Conservation (phyloP, 2,888 invertebrate genomes). For the Mythimna ferrago region DNA sequence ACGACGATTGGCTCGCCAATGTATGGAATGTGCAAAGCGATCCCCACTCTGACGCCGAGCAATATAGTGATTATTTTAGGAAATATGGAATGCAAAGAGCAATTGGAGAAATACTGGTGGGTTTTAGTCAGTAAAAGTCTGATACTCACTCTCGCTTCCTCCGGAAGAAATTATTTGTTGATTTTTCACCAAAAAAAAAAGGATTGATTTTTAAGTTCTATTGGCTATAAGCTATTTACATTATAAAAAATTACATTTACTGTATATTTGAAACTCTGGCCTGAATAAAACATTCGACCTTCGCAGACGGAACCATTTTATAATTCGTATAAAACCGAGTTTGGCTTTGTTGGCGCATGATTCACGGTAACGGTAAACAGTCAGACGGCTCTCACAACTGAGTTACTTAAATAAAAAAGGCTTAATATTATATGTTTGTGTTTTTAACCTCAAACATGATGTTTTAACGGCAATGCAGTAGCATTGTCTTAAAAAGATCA, state of each 20-base stretch:
- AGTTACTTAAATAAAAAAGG: neutral
- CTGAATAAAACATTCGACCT: slow-evolving; percentile 28
- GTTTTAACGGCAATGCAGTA: neutral
- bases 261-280: slow-evolving; percentile 1
- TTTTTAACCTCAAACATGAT: slow-evolving; percentile 42
- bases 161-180: too few species aligned
- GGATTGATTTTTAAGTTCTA: too few species aligned
- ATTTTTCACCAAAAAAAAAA: too few species aligned
- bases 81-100: too few species aligned
- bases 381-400: slow-evolving; percentile 3
- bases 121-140: too few species aligned
- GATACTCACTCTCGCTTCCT: too few species aligned
- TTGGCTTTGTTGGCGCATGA: slow-evolving; percentile 41
- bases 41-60: too few species aligned
- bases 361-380: slow-evolving; percentile 51
- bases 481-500: neutral
- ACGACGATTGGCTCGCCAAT: too few species aligned
- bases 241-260: slow-evolving; percentile 1
- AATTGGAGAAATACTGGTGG: too few species aligned
- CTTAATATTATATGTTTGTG: slow-evolving; percentile 4
- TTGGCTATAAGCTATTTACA: neutral
- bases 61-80: too few species aligned
- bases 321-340: slow-evolving; percentile 25
- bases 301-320: slow-evolving; percentile 26
- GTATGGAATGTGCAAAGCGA: too few species aligned